Conservation (phyloP, 2,888 invertebrate species). For the Chirona hameri region DNA sequence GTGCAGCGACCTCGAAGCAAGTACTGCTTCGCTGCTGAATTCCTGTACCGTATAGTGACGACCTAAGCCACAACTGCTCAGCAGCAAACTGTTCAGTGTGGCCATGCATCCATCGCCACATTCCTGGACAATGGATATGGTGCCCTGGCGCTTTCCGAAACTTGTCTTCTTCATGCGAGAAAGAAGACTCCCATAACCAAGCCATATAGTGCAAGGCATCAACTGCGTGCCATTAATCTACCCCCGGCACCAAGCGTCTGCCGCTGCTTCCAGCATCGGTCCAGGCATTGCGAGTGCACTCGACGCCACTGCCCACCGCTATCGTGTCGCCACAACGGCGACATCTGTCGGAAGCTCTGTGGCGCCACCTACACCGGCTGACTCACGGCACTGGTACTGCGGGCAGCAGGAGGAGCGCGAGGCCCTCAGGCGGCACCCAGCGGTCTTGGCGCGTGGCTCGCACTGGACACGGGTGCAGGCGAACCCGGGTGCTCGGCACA, state of each 20-base stretch:
- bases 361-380: not conserved
- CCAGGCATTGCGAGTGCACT: not conserved
- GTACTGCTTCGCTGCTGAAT: too few species aligned
- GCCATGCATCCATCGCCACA: too few species aligned
- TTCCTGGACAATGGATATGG: too few species aligned
- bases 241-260: not conserved
- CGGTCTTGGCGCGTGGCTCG: not conserved
- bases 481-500: slow-evolving; percentile 36
- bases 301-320: too few species aligned
- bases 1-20: too few species aligned
- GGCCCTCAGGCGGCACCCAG: not conserved
- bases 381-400: not conserved
- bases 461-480: not conserved
- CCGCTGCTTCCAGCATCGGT: not conserved
- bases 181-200: too few species aligned
- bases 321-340: not conserved
- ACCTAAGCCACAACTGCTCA: too few species aligned
- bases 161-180: too few species aligned
- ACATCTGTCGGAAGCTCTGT: not conserved
- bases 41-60: too few species aligned
- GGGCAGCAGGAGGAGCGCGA: not conserved
- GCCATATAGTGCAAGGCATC: not conserved
- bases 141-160: too few species aligned
- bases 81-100: too few species aligned
- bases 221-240: not conserved